phyloP scores from a whole-genome alignment of 2,888 invertebrate species.

The Oligia fasciuncula region DNA sequence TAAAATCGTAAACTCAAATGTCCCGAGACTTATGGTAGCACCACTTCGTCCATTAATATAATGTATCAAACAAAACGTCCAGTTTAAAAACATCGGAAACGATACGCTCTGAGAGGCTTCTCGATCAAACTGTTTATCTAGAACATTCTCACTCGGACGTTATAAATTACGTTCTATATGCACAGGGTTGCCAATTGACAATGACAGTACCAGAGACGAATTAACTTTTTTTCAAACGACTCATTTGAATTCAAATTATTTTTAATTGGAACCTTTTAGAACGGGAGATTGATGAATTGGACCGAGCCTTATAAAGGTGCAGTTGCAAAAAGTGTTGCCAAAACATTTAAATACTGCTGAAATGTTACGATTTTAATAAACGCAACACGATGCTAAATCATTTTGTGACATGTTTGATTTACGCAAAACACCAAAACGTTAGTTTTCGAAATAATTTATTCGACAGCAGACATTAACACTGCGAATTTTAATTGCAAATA shows the following conservation, averaged over 20 bases:
- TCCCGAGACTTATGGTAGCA: conserved; percentile 73
- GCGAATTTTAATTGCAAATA: conserved; percentile 53
- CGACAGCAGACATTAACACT: conserved; percentile 41
- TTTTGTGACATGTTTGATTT: conserved; percentile 53
- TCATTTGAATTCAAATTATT: conserved; percentile 50
- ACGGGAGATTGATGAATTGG: conserved; percentile 30
- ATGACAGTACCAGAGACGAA: conserved; percentile 54
- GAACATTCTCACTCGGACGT: conserved; percentile 67
- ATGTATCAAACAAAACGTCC: conserved; percentile 79
- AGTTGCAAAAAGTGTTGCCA: conserved; percentile 20
- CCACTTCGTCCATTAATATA: conserved; percentile 81
- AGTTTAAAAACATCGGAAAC: conserved; percentile 77
- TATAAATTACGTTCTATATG: conserved; percentile 67
- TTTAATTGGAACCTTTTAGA: conserved; percentile 56
- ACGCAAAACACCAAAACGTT: conserved; percentile 43
- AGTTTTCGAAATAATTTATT: conserved; percentile 58
- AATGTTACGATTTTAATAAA: conserved; percentile 40
- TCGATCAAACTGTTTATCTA: conserved; percentile 83
- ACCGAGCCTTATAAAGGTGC: conserved; percentile 4
- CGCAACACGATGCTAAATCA: conserved; percentile 34
- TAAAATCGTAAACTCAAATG: conserved; percentile 65
- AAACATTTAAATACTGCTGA: not conserved
- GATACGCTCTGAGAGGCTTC: conserved; percentile 75
- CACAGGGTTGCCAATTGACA: conserved; percentile 74
- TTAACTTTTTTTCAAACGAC: conserved; percentile 24